These are phyloP conservation scores for Amphiura filiformis DNA, from an alignment of 35 echinoderm and acorn worm species.

Conservation along the genomic window DNA sequence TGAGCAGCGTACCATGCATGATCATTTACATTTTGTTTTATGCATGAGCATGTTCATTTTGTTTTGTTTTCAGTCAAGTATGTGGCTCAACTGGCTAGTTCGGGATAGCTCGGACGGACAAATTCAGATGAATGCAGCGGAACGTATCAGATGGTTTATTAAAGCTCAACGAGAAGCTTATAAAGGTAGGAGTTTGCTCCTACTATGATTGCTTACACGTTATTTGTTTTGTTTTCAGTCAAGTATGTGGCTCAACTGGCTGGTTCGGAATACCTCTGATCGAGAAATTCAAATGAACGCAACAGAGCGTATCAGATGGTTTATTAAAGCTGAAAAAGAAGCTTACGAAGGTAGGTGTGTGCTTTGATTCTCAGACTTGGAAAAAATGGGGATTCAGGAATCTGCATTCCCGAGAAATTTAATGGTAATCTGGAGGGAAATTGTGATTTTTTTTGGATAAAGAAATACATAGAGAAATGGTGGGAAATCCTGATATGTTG, in stretches of 20 bases:
- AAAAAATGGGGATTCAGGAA: too few species aligned
- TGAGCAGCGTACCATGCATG: too few species aligned
- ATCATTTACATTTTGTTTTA: neutral
- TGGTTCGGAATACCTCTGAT: conserved; percentile 30
- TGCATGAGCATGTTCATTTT: neutral
- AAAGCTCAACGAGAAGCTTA: conserved; percentile 60
- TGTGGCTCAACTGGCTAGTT: conserved; percentile 49
- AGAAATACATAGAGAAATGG: too few species aligned
- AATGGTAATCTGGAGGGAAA: too few species aligned
- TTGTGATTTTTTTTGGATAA: too few species aligned
- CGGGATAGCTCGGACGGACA: conserved; percentile 40
- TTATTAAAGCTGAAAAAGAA: conserved; percentile 45
- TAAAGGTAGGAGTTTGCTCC: conserved; percentile 33
- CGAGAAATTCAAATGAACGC: conserved; percentile 71
- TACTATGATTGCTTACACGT: neutral
- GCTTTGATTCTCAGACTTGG: too few species aligned
- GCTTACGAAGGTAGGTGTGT: conserved; percentile 67
- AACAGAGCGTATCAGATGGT: conserved; percentile 57
- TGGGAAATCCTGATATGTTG: too few species aligned
- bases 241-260: conserved; percentile 33
- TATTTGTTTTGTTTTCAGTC: conserved; percentile 11
- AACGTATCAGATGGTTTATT: conserved; percentile 57
- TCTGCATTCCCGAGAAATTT: too few species aligned
- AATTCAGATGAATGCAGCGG: conserved; percentile 79
- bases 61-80: conserved; percentile 16